Evolutionary conservation across 2,113 vertebrate species (phyloP), one percentile per base, ranked within the genome.

Genomic region (Thryonomys swinderianus): DNA sequence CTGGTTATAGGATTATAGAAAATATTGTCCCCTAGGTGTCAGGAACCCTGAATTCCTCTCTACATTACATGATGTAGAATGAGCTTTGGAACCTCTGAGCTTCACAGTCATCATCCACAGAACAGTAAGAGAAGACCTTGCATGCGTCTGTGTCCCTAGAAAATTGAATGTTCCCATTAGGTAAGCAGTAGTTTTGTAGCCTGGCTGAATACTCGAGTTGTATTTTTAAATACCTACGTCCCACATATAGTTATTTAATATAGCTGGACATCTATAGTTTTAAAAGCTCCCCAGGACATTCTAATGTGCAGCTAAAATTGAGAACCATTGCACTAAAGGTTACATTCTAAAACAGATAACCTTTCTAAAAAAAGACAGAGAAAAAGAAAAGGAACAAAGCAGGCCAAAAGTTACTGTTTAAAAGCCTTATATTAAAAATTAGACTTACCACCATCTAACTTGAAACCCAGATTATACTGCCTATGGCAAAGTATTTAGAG

Each of bases 271-370:
- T 86, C 48, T 78, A 32, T 84, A 45, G 27, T 95, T 90, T 92
- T n/a, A 37, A 82, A 94, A 73, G 17, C 1, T 90, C 30, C 37
- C 18, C 20, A 61, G 51, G 9, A 88, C 21, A 55, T 59, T 83
- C 48, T 79, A 81, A 61, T 42, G 0, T 66, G 20, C 7, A 73
- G 48, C 13, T n/a, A 92, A 81, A 21, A 92, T 14, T 81, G 40
- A 79, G 81, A 87, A 61, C 55, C 32, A 61, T 7, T 73, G 81
- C 3, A 79, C 27, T 85, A 76, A 53, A 92, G 25, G 11, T 1
- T 71, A 11, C 86, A 78, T 73, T 90, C 67, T 94, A 32, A 84
- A 94, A 76, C 25, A 90, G 17, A 40, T 90, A 90, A 53, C 16
- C 17, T 66, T 84, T 85, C 59, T 76, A 12, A 25, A 84, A 81